Evolutionary conservation across 2,888 invertebrate genomes (phyloP).

Genomic region (Dromius quadrimaculatus): DNA sequence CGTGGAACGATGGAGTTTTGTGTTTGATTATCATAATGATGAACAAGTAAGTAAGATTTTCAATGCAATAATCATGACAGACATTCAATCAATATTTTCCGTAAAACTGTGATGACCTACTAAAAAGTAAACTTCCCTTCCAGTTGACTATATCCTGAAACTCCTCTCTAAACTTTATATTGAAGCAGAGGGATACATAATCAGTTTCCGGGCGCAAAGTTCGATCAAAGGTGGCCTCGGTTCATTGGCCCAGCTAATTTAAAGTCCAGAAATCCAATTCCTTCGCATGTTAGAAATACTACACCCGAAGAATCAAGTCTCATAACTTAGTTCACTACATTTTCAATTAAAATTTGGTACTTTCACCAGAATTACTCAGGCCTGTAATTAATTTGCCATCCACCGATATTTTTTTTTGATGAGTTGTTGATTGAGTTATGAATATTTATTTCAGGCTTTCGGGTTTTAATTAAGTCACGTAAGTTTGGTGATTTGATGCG

Average conservation of each 20-base stretch:
- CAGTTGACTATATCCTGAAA: too few species aligned
- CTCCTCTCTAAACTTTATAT: constrained; percentile 16
- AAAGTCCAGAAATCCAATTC: not conserved
- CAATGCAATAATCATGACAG: too few species aligned
- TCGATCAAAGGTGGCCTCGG: constrained; percentile 28
- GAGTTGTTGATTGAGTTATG: constrained; percentile 27
- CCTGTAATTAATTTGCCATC: constrained; percentile 38
- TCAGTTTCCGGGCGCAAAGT: constrained; percentile 21
- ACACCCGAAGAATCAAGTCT: constrained; percentile 10
- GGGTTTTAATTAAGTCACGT: constrained; percentile 23
- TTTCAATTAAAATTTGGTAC: constrained; percentile 42
- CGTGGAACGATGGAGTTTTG: too few species aligned
- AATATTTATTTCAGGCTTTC: constrained; percentile 25
- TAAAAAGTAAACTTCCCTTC: too few species aligned
- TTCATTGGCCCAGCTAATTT: constrained; percentile 18
- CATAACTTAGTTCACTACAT: constrained; percentile 25
- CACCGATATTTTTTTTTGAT: constrained; percentile 33
- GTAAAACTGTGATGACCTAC: too few species aligned
- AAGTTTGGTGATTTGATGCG: not conserved
- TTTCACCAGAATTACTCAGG: constrained; percentile 21
- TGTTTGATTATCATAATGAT: too few species aligned
- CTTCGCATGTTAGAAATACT: constrained; percentile 19
- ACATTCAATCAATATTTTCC: too few species aligned
- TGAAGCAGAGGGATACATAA: constrained; percentile 26
- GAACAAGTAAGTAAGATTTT: too few species aligned